phyloP scores from a whole-genome alignment of 2,888 invertebrate genomes.

The Chrysotoxum bicinctum region DNA sequence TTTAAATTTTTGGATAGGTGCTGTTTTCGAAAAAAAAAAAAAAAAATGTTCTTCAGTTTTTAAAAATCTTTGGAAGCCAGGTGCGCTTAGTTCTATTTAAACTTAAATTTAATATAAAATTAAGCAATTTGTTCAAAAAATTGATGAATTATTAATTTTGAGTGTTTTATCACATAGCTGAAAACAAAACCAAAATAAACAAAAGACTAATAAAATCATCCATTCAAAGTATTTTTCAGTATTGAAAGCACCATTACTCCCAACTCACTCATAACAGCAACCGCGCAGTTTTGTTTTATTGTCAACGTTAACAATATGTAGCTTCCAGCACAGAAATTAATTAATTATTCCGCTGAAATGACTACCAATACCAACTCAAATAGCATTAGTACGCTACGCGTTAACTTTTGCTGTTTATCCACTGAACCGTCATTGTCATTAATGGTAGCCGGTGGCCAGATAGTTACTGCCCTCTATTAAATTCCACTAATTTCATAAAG shows the following conservation, averaged over 20 bases:
- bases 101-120: no score
- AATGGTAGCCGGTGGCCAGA: slow-evolving; percentile 13
- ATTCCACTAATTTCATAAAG: slow-evolving; percentile 37
- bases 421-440: slow-evolving; percentile 26
- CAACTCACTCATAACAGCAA: slow-evolving; percentile 11
- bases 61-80: no score
- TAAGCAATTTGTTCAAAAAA: no score
- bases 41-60: no score
- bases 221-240: slow-evolving; percentile 22
- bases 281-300: neutral
- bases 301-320: neutral
- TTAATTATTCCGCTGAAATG: slow-evolving; percentile 62
- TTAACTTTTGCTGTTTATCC: slow-evolving; percentile 39
- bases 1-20: no score
- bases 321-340: slow-evolving; percentile 48
- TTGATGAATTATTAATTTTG: neutral
- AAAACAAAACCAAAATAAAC: neutral
- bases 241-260: slow-evolving; percentile 16
- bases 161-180: neutral
- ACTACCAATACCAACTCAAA: slow-evolving; percentile 61
- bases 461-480: slow-evolving; percentile 33
- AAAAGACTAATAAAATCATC: slow-evolving; percentile 27
- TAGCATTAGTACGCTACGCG: slow-evolving; percentile 37
- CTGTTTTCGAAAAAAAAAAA: no score
- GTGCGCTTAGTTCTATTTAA: no score